Evolutionary conservation across 1,140 invertebrate species (phyloP).

Genomic region (Andricus grossulariae): DNA sequence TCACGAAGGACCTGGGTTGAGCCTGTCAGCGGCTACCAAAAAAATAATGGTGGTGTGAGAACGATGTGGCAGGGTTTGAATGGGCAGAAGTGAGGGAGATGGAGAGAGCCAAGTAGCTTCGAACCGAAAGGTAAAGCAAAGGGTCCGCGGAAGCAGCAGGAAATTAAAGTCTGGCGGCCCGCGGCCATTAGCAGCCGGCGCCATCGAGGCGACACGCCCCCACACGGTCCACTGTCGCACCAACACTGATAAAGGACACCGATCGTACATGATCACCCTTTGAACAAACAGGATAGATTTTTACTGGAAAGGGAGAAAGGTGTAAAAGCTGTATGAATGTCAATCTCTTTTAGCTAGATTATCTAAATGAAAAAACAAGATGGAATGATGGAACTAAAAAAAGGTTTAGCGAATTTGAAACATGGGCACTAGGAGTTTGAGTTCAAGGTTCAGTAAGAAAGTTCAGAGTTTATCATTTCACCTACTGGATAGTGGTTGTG

Average conservation of each 20-base stretch:
- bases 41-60: constrained; percentile 27
- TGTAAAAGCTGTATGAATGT: neutral
- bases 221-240: constrained; percentile 70
- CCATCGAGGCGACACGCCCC: constrained; percentile 76
- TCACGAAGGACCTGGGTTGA: constrained; percentile 38
- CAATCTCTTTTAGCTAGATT: neutral
- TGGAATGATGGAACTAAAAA: neutral
- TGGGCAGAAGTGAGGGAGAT: constrained; percentile 35
- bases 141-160: constrained; percentile 76
- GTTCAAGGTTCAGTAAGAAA: no score
- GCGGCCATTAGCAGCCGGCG: constrained; percentile 76
- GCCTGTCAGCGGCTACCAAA: constrained; percentile 42
- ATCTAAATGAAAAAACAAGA: neutral
- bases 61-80: constrained; percentile 25
- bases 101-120: constrained; percentile 60
- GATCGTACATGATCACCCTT: constrained; percentile 57
- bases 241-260: constrained; percentile 67
- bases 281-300: constrained; percentile 53
- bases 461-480: no score
- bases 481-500: no score
- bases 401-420: no score
- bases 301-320: constrained; percentile 1
- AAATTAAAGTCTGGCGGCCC: constrained; percentile 76
- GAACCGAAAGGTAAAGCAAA: constrained; percentile 72
- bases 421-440: no score